Evolutionary conservation across 2,113 vertebrate species (phyloP), one percentile per base, ranked within the genome.

Genomic region (Chascanopsetta lugubris): DNA sequence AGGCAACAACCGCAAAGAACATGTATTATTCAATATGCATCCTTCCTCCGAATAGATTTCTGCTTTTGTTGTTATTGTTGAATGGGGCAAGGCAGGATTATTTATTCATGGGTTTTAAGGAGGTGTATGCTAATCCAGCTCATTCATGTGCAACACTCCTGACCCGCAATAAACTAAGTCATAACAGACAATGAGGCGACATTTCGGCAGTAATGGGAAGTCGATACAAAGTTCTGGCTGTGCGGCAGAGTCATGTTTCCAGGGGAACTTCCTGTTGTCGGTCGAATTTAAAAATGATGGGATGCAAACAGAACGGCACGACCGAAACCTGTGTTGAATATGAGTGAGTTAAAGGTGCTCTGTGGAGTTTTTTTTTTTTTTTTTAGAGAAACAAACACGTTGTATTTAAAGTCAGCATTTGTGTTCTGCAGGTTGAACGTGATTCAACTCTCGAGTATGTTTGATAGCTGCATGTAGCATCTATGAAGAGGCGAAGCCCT

Each of bases 21-120:
- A 79, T 82, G 60, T 61, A 73, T 86, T 82, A 88, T 87, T 77
- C 78, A 83, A 22, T 10, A 26, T 10, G 58, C 22, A 42, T 51
- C 2, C 20, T 30, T 47, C 25, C 21, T 46, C 7, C 38, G 56
- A 40, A 47, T 24, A 4, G 10, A 26, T 43, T 48, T 30, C n/a
- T n/a, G n/a, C n/a, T 30, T 25, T 10, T 18, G 6, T 36, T 56
- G 13, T 18, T 54, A 18, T 26, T 24, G 29, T 58, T 46, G 25
- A 57, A 65, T 7, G 56, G 4, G 61, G 59, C 27, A 48, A 24
- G 21, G 22, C 34, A 61, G n/a, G 43, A 29, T 25, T 25, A 6
- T 66, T 55, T 43, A 46, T 69, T 63, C 12, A 26, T 22, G 32
- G 3, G 7, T 68, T 63, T n/a, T 43, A 13, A 59, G 22, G 21